Percentiles rank a stretch among this genome's conserved stretches.
Evolutionary conservation across 2,888 invertebrate genomes (phyloP).

Genomic region (Caenorhabditis becei): DNA sequence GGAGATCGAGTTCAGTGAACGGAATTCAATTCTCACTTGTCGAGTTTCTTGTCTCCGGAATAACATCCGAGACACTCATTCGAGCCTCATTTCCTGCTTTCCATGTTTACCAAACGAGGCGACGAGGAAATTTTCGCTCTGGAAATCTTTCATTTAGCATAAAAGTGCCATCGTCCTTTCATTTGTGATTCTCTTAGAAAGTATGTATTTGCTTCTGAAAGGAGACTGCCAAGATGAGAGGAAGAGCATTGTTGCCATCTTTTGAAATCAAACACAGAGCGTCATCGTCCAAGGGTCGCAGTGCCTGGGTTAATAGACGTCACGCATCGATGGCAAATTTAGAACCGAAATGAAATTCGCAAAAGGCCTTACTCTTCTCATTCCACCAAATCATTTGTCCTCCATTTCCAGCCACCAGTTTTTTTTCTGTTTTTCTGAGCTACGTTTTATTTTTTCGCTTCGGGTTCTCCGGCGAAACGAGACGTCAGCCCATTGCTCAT

Average conservation of each 20-base stretch:
- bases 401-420: not conserved
- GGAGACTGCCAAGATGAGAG: not conserved
- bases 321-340: slow-evolving; percentile 39
- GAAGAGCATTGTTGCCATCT: slow-evolving; percentile 26
- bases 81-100: slow-evolving; percentile 1
- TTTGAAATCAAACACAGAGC: slow-evolving; percentile 26
- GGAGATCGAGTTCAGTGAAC: no score
- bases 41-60: not conserved
- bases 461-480: not conserved
- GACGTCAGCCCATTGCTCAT: slow-evolving; percentile 37
- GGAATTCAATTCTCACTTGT: not conserved
- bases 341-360: slow-evolving; percentile 47
- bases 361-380: slow-evolving; percentile 10
- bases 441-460: not conserved
- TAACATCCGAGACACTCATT: not conserved
- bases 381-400: slow-evolving; percentile 23
- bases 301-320: slow-evolving; percentile 40
- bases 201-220: not conserved
- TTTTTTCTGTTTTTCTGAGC: slow-evolving; percentile 2
- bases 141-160: slow-evolving; percentile 39
- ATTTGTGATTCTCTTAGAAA: slow-evolving; percentile 26
- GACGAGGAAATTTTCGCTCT: slow-evolving; percentile 1
- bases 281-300: not conserved
- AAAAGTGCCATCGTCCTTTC: slow-evolving; percentile 40
- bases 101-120: slow-evolving; percentile 8